Conservation (phyloP, 2,113 vertebrate species). For the Daboia siamensis region DNA sequence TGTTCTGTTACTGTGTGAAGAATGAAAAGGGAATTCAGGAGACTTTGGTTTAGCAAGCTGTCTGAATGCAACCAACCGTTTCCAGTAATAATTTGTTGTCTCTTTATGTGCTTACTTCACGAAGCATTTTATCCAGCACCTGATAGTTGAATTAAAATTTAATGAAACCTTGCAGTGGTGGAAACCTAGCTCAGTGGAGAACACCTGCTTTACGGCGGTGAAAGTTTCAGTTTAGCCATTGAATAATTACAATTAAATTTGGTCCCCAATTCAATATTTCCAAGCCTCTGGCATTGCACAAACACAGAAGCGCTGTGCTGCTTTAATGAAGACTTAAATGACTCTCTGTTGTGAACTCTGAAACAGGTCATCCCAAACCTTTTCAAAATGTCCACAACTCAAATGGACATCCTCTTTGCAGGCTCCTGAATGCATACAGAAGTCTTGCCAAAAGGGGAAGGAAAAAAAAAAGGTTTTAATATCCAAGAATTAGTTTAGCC, state of each 20-base stretch:
- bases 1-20: background rate
- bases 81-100: background rate
- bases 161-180: background rate
- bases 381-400: background rate
- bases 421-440: background rate
- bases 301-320: background rate
- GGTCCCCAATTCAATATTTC: background rate
- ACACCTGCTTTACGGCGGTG: background rate
- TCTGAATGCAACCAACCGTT: background rate
- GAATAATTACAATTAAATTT: background rate
- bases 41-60: background rate
- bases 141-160: background rate
- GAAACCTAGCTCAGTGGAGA: background rate
- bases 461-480: background rate
- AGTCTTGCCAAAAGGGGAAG: background rate
- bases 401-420: background rate
- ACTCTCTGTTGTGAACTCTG: background rate
- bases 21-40: background rate
- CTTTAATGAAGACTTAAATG: background rate
- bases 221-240: background rate
- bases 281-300: background rate
- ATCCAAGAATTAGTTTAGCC: background rate
- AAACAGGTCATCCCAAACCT: background rate
- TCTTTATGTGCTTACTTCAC: background rate
- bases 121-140: background rate